Conservation (phyloP, 2,797 vertebrate genomes). For the Chromobotia macracanthus region DNA sequence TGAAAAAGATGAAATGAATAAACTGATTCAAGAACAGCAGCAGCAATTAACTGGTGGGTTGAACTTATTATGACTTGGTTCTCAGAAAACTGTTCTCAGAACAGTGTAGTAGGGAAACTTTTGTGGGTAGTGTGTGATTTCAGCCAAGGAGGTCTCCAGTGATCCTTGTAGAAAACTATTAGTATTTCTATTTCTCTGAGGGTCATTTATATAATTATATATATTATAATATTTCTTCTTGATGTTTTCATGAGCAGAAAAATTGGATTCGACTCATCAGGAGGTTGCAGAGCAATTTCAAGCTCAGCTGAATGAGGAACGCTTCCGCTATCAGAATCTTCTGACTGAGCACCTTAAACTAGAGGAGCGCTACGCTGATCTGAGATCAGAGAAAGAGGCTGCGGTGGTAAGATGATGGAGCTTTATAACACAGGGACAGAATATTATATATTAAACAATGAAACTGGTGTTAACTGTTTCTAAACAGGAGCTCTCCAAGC, state of each 20-base stretch:
- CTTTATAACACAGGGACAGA: too few relatives aligned
- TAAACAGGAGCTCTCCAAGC: slow-evolving; percentile 79
- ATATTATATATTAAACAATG: too few relatives aligned
- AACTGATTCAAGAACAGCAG: slow-evolving; percentile 81
- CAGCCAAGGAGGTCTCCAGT: too few relatives aligned
- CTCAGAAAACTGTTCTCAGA: neutral
- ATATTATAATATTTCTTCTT: neutral
- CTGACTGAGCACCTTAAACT: slow-evolving; percentile 90
- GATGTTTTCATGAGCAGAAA: slow-evolving; percentile 68
- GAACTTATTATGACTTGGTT: neutral
- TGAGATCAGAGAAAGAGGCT: slow-evolving; percentile 85
- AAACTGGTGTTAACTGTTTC: neutral
- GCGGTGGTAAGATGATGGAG: slow-evolving; percentile 74
- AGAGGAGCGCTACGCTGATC: slow-evolving; percentile 87
- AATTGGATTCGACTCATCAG: slow-evolving; percentile 77
- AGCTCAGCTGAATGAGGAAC: slow-evolving; percentile 87
- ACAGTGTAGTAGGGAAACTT: too few relatives aligned
- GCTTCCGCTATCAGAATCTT: slow-evolving; percentile 90
- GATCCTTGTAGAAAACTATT: too few relatives aligned
- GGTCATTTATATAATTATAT: neutral
- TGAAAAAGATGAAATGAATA: slow-evolving; percentile 87
- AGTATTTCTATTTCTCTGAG: too few relatives aligned
- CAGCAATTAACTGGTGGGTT: slow-evolving; percentile 84
- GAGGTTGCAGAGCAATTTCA: slow-evolving; percentile 85
- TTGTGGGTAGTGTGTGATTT: too few relatives aligned